Base-by-base conservation (phyloP, 1,140 invertebrate genomes). In the Heliconius congener region DNA sequence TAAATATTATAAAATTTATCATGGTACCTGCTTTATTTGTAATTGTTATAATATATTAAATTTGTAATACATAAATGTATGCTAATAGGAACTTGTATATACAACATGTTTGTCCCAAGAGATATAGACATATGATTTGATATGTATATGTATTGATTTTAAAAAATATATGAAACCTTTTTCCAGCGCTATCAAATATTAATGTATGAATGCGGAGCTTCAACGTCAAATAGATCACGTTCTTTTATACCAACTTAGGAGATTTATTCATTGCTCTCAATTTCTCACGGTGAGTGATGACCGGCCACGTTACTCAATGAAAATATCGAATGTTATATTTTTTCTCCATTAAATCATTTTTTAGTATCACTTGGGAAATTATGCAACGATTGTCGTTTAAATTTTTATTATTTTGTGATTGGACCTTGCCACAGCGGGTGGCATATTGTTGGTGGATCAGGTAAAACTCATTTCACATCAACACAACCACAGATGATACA, bases 161-260 rank as follows among this genome's bases (percentile, higher is more conserved):
- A 19, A 66, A 66, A 66, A 30, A 66, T 66, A 66, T 27, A 66
- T 30, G 23, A 30, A 66, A 66, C 23, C 60, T 66, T 66, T 30
- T 66, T 66, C 27, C 11, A 66, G 23, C 60, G 30, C 23, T 66
- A 66, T 66, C 60, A 66, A 66, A 66, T 66, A 66, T 66, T 66
- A 66, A 66, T 30, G 60, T 66, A 66, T 66, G 60, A 66, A 66
- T 66, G 60, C 60, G 60, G 60, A 27, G 60, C 60, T 66, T 66
- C 27, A 66, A 92, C 87, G 86, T 87, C 86, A 91, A 86, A 90
- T 86, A 83, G 79, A 90, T 92, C 88, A 86, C 87, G 91, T 91
- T 91, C 90, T 90, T 92, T 91, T 89, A 83, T 81, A 74, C 83
- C 79, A 81, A 85, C 76, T 85, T 82, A 81, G 80, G 81, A 83